Percentiles rank a stretch among this genome's conserved stretches.
phyloP scores from a whole-genome alignment of 2,113 vertebrate species.

The Lichenostomus cassidix region DNA sequence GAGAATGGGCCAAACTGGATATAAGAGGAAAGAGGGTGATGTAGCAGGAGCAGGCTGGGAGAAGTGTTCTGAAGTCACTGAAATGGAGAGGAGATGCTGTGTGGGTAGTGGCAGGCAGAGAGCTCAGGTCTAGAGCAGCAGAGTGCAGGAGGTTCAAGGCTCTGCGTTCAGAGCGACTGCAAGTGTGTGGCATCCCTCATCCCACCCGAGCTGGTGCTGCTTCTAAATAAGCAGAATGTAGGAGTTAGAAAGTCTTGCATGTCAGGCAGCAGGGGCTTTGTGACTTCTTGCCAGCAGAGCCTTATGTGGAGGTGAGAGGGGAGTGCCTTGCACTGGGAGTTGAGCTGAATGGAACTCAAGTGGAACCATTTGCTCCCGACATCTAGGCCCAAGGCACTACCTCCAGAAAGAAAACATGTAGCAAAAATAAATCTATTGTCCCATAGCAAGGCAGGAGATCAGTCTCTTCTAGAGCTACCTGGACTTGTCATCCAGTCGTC shows the following conservation, averaged over 20 bases:
- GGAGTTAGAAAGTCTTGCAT: background rate
- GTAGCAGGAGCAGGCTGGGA: background rate
- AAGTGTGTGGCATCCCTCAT: background rate
- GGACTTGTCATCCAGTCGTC: accelerated
- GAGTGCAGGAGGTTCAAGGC: background rate
- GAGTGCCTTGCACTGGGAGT: accelerated
- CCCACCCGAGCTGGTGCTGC: background rate
- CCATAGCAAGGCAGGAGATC: background rate
- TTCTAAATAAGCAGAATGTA: background rate
- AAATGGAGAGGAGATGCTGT: background rate
- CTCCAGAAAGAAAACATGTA: background rate
- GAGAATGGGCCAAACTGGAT: background rate
- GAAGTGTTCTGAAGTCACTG: background rate
- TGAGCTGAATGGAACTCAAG: background rate
- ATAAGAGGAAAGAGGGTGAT: background rate
- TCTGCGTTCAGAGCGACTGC: accelerated
- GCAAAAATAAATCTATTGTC: background rate
- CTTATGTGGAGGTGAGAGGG: accelerated
- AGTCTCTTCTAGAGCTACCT: background rate
- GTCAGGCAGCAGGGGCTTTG: background rate
- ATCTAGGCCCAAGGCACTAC: background rate
- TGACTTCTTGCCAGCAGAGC: background rate
- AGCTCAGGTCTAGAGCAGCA: background rate
- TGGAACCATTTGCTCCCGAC: background rate
- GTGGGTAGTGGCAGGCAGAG: accelerated